Conservation (phyloP, 2,888 invertebrate genomes). For the Neoitamus cyanurus region DNA sequence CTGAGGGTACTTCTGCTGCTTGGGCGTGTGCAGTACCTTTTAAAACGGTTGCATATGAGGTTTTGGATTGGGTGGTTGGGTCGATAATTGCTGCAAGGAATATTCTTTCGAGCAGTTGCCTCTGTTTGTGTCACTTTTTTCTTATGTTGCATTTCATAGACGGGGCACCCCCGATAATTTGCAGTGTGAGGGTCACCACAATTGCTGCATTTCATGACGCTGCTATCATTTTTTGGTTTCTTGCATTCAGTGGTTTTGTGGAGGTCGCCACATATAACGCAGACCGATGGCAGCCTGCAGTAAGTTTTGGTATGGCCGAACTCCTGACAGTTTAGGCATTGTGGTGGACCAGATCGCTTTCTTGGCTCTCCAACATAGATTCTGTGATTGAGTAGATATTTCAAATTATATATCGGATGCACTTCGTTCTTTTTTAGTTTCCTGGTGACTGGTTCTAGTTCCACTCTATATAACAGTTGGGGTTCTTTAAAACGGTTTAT, state of each 20-base stretch:
- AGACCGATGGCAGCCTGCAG: background rate
- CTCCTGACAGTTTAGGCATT: slow-evolving; percentile 1
- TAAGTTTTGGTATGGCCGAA: background rate
- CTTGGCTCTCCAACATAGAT: background rate
- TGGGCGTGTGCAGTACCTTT: too few species aligned
- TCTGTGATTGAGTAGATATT: background rate
- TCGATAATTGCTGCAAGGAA: too few species aligned
- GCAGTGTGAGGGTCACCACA: too few species aligned
- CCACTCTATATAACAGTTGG: background rate
- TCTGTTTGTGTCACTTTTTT: too few species aligned
- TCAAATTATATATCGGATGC: background rate
- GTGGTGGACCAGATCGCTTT: background rate
- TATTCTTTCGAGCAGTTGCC: too few species aligned
- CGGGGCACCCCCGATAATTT: too few species aligned
- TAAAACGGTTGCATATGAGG: too few species aligned
- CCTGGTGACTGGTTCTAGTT: background rate
- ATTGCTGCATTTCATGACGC: too few species aligned
- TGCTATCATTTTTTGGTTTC: too few species aligned
- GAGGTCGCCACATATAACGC: background rate
- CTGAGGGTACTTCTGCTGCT: too few species aligned
- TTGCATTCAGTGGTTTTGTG: background rate
- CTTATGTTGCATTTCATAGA: too few species aligned
- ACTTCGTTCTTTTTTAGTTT: background rate
- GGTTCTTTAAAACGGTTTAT: background rate
- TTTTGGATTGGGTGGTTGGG: too few species aligned